Evolutionary conservation across 2,797 vertebrate species (phyloP), one percentile per base, ranked within the genome.

Genomic region (Calcarius lapponicus): DNA sequence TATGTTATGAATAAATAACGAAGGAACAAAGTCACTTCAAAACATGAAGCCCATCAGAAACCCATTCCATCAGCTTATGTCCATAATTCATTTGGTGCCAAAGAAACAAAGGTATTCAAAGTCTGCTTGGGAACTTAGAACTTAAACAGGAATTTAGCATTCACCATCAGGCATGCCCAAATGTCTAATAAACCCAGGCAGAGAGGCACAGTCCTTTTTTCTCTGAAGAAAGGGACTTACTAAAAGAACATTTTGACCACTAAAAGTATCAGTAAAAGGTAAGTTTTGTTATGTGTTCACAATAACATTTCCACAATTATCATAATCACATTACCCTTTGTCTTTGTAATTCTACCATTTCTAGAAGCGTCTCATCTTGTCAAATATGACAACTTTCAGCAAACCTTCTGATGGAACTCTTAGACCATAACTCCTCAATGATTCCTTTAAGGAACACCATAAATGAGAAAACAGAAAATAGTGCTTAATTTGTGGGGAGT

Each of bases 141-240:
- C 38, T 34, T 56, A 81, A 89, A 64, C 9, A 14, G 34, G 56
- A 88, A 82, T 81, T 88, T 82, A 69, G 58, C 42, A 24, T 24
- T 72, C 51, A 75, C 45, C 38, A 58, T 13, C 29, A 47, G 48
- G 36, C 58, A 66, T 81, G 42, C 32, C 65, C 38, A 92, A 62
- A 83, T 87, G 28, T 67, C 67, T 91, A 71, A 84, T 40, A 91
- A 91, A 80, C 61, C 8, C 73, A 92, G 74, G 69, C 71, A 92
- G 34, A 81, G 19, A 11, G 25, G 36, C 42, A 80, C 2, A 75
- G 13, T 50, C 50, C 36, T 38, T 76, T 94, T 81, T 83, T 54
- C 28, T 87, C 29, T 65, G 29, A 85, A 87, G 70, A 89, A 75
- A 57, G 20, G 16, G 5, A 73, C 31, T 67, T 82, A 24, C 26